Conservation (phyloP, 2,113 vertebrate genomes). For the Odocoileus virginianus region DNA sequence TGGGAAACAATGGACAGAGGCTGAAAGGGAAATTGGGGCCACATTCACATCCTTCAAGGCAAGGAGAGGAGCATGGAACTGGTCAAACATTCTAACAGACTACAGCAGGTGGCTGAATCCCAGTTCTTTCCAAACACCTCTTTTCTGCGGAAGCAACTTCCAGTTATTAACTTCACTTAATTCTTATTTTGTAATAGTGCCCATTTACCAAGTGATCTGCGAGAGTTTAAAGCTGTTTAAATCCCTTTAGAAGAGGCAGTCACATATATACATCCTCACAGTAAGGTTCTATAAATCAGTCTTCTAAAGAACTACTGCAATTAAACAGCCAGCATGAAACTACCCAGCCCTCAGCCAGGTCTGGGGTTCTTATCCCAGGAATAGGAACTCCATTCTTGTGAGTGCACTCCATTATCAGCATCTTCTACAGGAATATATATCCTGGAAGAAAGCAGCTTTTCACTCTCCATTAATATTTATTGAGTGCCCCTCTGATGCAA, state of each 20-base stretch:
- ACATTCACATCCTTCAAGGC: background rate
- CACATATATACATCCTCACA: background rate
- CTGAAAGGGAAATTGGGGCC: background rate
- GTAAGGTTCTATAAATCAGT: background rate
- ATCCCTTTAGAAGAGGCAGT: background rate
- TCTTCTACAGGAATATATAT: background rate
- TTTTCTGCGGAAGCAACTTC: background rate
- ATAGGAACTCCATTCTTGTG: background rate
- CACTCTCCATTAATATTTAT: background rate
- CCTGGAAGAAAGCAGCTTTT: constrained; percentile 13
- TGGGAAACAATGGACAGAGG: background rate
- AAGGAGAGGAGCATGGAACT: background rate
- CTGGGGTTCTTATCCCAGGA: background rate
- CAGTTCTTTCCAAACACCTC: background rate
- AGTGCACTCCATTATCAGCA: background rate
- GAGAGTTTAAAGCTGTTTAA: constrained; percentile 18
- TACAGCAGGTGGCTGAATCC: background rate
- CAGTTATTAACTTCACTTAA: background rate
- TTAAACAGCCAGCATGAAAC: constrained; percentile 35
- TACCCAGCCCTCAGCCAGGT: background rate
- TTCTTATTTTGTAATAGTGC: constrained; percentile 2
- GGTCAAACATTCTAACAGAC: background rate
- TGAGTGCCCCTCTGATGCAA: background rate
- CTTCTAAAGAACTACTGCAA: background rate
- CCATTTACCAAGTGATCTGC: background rate